Evolutionary conservation across 1,140 invertebrate species (phyloP), one percentile per base, ranked within the genome.

Genomic region (Trigoniulus corallinus): DNA sequence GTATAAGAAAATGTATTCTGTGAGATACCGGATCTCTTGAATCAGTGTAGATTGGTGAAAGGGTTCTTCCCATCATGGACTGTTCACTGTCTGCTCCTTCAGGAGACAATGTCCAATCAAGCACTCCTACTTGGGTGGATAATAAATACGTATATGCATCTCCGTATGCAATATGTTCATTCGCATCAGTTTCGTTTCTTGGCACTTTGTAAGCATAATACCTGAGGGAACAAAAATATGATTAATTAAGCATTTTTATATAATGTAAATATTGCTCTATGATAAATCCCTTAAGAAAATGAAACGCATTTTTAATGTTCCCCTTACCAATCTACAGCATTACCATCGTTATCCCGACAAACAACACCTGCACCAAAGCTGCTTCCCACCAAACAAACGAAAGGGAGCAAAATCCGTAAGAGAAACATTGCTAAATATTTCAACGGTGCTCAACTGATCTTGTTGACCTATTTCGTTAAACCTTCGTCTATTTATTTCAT

Each of bases 61-160:
- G 20, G 15, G 58, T 58, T 37, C 43, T 47, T 24, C 40, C 53
- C 18, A 58, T 29, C 42, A 58, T 53, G 2, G 56, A 57, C 10
- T 42, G 13, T 4, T 25, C 20, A n/a, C 46, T 24, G 27, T 41
- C 50, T 13, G 57, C 41, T 15, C 43, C 46, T 24, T 52, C 26
- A 0, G 40, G 20, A 20, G 56, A 56, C 0, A 56, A 29, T 34
- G 2, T 54, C 56, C 53, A 34, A 34, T n/a, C n/a, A n/a, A 15
- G 15, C 29, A 7, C 29, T 7, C 7, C 29, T 7, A 15, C 15
- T 34, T 34, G 7, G 7, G 29, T 34, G 7, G 29, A 34, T 15
- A 34, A 34, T 34, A 34, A 7, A 15, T 34, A 34, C 29, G 15
- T 34, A 15, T 34, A 34, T 34, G 29, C 29, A 34, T 34, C 29